These are phyloP conservation scores for Nasonia vitripennis DNA, from an alignment of 1,140 invertebrate genomes.

Conservation along the genomic window DNA sequence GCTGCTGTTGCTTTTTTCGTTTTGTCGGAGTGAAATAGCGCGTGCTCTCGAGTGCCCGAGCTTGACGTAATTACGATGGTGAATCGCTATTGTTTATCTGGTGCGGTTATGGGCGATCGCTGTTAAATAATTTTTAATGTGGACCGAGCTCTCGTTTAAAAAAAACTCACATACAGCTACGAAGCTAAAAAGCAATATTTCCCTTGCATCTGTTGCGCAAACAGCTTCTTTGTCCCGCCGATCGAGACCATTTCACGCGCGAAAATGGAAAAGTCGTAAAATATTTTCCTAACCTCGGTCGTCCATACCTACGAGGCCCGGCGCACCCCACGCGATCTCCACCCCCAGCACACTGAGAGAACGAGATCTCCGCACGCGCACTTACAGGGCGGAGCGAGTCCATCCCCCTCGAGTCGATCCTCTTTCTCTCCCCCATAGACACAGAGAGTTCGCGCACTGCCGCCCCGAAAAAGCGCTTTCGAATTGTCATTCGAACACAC, in stretches of 20 bases:
- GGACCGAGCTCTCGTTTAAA: no score
- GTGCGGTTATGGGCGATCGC: neutral
- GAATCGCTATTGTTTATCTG: neutral
- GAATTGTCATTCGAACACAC: constrained; percentile 16
- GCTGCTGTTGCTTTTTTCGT: constrained; percentile 18
- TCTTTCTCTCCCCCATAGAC: neutral
- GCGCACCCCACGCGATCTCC: neutral
- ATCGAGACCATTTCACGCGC: neutral
- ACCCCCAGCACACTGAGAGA: neutral
- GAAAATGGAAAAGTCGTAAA: neutral
- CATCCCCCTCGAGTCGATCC: neutral
- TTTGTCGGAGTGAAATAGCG: constrained; percentile 27
- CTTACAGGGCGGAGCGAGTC: constrained; percentile 9
- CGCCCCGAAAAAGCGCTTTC: constrained; percentile 40
- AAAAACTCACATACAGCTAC: no score
- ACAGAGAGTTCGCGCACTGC: constrained; percentile 16
- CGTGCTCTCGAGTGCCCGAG: neutral
- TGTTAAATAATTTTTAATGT: neutral
- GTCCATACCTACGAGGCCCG: neutral
- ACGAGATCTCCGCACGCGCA: neutral
- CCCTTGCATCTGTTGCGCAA: neutral
- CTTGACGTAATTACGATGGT: neutral
- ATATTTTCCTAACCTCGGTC: neutral
- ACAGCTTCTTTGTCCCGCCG: neutral
- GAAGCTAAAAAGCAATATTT: no score